phyloP scores from a whole-genome alignment of 2,888 invertebrate genomes.

The Acleris cristana region DNA sequence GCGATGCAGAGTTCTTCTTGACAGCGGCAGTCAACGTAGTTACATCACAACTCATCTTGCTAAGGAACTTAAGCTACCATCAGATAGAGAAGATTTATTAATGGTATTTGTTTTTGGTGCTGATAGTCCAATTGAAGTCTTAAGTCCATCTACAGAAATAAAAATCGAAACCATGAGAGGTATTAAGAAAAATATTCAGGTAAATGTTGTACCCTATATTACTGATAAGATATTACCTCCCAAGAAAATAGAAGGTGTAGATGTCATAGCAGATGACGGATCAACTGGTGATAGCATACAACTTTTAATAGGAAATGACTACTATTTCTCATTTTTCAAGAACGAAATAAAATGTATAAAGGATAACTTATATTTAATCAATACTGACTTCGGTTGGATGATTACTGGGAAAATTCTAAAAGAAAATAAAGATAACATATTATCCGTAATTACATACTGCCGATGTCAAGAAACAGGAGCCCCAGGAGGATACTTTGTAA shows the following conservation, averaged over 20 bases:
- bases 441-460: too few species aligned
- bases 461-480: too few species aligned
- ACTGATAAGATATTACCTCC: not conserved
- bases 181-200: constrained; percentile 1
- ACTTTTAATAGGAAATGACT: constrained; percentile 29
- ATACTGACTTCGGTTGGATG: not conserved
- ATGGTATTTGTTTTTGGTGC: not conserved
- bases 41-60: constrained; percentile 17
- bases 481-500: too few species aligned
- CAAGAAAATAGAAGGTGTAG: not conserved
- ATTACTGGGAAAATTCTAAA: too few species aligned
- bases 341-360: not conserved
- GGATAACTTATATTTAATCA: constrained; percentile 3
- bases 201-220: constrained; percentile 17
- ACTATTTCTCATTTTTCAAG: constrained; percentile 14
- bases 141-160: constrained; percentile 13
- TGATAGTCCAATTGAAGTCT: not conserved
- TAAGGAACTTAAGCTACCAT: not conserved
- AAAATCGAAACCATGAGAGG: not conserved
- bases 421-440: too few species aligned
- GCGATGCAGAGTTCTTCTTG: constrained; percentile 2
- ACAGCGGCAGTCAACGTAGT: constrained; percentile 27
- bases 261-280: constrained; percentile 18
- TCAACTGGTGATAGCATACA: constrained; percentile 15
- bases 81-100: not conserved